phyloP scores from a whole-genome alignment of 2,797 vertebrate genomes.

The Eurystomus glaucurus region DNA sequence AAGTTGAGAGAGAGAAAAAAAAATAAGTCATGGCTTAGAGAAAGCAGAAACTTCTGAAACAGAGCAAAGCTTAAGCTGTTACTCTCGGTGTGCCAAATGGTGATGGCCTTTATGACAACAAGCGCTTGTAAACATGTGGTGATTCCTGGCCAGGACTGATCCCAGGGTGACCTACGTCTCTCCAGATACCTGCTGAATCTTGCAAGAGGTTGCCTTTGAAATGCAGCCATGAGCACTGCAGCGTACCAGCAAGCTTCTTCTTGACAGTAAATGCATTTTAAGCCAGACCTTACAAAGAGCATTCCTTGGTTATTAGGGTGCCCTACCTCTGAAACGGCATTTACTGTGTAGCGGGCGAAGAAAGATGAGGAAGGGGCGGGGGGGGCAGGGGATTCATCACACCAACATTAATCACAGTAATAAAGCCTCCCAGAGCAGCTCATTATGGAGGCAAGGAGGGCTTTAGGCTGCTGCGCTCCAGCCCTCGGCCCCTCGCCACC shows the following conservation, averaged over 20 bases:
- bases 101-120: background rate
- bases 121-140: background rate
- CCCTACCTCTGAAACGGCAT: background rate
- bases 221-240: rapidly evolving
- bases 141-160: background rate
- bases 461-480: rapidly evolving
- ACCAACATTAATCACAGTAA: background rate
- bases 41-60: background rate
- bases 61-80: background rate
- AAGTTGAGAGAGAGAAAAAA: background rate
- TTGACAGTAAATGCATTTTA: background rate
- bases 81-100: background rate
- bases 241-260: background rate
- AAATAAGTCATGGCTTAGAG: background rate
- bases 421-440: background rate
- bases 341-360: background rate
- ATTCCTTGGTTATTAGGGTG: background rate
- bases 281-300: background rate
- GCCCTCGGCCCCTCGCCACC: rapidly evolving
- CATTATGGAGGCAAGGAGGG: background rate
- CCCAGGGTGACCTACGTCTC: background rate
- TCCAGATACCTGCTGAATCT: background rate
- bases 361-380: rapidly evolving
- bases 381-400: background rate
- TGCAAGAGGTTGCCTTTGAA: background rate